These are phyloP conservation scores for Globodera rostochiensis DNA, from an alignment of 1,140 invertebrate genomes.

Conservation along the genomic window DNA sequence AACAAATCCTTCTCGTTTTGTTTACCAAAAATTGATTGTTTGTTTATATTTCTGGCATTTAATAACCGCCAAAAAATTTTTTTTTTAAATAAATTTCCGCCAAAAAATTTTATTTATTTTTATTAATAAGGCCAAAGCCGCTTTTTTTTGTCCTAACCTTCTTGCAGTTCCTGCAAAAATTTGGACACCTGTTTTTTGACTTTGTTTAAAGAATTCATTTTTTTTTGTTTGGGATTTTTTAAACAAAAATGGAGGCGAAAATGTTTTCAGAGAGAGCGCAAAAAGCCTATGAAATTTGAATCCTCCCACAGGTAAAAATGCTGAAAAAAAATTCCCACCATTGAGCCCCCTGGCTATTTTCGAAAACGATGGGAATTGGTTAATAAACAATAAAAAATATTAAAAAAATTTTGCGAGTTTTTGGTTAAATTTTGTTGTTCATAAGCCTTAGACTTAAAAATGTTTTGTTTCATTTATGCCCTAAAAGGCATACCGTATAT, in stretches of 20 bases:
- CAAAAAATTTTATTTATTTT: not conserved
- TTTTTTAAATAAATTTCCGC: not conserved
- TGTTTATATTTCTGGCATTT: not conserved
- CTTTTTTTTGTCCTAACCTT: not conserved
- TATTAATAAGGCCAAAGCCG: not conserved
- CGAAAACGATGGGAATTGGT: not conserved
- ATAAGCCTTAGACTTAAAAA: too few species aligned
- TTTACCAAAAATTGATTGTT: not conserved
- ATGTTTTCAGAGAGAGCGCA: not conserved
- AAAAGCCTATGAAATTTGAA: constrained; percentile 1
- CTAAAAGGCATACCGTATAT: too few species aligned
- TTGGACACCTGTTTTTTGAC: constrained; percentile 19
- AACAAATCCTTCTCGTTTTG: not conserved
- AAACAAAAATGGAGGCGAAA: not conserved
- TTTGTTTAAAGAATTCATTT: constrained; percentile 24
- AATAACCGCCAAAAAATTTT: not conserved
- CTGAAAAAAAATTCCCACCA: too few species aligned
- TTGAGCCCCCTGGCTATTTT: not conserved
- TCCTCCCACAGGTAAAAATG: too few species aligned
- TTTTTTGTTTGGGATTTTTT: not conserved
- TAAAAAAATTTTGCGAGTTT: too few species aligned
- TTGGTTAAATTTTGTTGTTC: too few species aligned
- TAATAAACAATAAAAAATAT: too few species aligned
- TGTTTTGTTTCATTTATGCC: too few species aligned
- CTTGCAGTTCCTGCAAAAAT: constrained; percentile 8